A percentile compares a stretch with the other conserved stretches of the same genome.
Conservation (phyloP, 2,797 vertebrate genomes). For the Alcedo quadribrachys region DNA sequence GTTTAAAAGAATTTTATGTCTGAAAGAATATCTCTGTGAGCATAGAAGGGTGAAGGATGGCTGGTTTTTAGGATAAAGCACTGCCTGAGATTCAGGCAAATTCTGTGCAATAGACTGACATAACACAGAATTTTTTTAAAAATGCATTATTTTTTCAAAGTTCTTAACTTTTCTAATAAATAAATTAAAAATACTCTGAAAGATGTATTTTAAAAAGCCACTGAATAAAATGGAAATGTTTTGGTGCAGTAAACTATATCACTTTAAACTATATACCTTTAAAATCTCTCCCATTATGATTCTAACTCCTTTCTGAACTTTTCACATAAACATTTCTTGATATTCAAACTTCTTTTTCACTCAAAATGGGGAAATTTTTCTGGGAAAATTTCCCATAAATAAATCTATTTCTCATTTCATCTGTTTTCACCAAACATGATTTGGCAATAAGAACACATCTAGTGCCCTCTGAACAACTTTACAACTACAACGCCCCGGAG, state of each 20-base stretch:
- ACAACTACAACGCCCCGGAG: constrained; percentile 1
- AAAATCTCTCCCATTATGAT: neutral
- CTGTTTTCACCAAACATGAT: constrained; percentile 17
- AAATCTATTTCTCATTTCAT: neutral
- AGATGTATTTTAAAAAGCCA: neutral
- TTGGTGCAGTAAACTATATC: neutral
- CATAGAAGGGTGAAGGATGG: neutral
- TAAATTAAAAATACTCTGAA: neutral
- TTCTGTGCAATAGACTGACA: neutral
- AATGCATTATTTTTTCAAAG: rapidly evolving
- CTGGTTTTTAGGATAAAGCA: neutral
- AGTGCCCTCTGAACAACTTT: constrained; percentile 9
- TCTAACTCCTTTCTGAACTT: neutral
- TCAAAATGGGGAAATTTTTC: neutral
- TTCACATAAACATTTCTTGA: neutral
- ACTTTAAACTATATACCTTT: neutral
- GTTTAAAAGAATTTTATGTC: neutral
- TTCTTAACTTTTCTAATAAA: neutral
- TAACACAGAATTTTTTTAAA: neutral
- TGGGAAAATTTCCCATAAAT: neutral
- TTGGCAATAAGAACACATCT: constrained; percentile 22
- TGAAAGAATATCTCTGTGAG: neutral
- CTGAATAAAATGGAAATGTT: neutral
- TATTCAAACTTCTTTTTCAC: neutral
- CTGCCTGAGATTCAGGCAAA: neutral